A percentile compares a stretch with the other conserved stretches of the same genome.
Evolutionary conservation across 2,113 vertebrate genomes (phyloP).

Genomic region (Litocranius walleri): DNA sequence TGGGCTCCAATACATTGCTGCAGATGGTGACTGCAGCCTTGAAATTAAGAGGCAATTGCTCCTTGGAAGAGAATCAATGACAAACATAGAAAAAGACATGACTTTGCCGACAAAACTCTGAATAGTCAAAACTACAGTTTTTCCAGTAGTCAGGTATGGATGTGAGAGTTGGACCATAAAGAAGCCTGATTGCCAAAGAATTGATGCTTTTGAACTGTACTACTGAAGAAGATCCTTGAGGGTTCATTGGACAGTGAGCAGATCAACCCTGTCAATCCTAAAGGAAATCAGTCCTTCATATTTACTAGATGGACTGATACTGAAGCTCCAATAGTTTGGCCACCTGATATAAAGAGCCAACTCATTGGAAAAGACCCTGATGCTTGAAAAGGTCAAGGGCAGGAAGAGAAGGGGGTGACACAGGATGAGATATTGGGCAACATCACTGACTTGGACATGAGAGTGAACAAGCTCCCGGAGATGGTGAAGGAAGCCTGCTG

Average conservation of each 20-base stretch:
- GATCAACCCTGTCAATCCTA: background rate
- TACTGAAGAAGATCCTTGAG: background rate
- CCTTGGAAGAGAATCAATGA: background rate
- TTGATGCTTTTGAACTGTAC: background rate
- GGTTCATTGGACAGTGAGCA: background rate
- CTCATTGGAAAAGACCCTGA: background rate
- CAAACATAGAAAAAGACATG: background rate
- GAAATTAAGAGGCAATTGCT: background rate
- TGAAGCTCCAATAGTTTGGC: background rate
- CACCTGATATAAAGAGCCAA: background rate
- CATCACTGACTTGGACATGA: background rate
- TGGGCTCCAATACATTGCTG: background rate
- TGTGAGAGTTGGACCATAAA: background rate
- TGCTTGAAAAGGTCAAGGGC: background rate
- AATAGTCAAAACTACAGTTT: background rate
- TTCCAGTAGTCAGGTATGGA: background rate
- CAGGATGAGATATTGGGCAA: background rate
- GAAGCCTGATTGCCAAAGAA: background rate
- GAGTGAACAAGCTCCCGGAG: background rate
- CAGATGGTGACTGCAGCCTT: background rate
- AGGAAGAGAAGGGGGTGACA: background rate
- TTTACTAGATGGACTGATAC: background rate
- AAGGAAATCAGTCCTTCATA: background rate
- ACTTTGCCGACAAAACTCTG: background rate
- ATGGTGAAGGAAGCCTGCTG: background rate